Evolutionary conservation across 2,888 invertebrate genomes (phyloP).

Genomic region (Cephus pygmeus): DNA sequence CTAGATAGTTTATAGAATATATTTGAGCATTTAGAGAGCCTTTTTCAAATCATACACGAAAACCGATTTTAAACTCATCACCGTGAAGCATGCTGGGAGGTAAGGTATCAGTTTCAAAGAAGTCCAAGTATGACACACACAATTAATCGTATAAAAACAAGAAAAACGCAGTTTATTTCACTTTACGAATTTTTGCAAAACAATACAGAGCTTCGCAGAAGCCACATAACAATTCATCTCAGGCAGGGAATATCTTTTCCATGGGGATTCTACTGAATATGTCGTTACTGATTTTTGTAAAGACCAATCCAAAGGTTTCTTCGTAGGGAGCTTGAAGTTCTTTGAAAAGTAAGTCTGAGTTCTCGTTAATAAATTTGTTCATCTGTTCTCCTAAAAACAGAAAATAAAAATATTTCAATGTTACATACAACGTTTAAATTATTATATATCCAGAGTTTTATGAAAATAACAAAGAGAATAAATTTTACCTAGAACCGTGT

Average conservation of each 20-base stretch:
- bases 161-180: neutral
- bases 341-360: conserved; percentile 75
- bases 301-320: conserved; percentile 75
- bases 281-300: conserved; percentile 74
- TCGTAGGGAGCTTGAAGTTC: conserved; percentile 78
- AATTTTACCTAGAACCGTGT: conserved; percentile 68
- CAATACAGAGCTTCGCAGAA: neutral
- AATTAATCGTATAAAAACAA: neutral
- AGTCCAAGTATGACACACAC: neutral
- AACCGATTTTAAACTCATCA: neutral
- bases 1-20: neutral
- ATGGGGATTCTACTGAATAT: conserved; percentile 77
- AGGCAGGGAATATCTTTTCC: conserved; percentile 72
- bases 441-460: neutral
- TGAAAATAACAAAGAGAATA: neutral
- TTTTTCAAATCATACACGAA: neutral
- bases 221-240: neutral
- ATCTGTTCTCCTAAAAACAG: conserved; percentile 68
- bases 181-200: neutral
- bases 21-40: neutral
- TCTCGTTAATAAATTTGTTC: conserved; percentile 76
- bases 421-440: neutral
- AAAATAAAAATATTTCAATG: neutral
- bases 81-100: neutral
- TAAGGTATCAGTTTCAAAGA: neutral